Conservation (phyloP, 2,113 vertebrate species). For the Corythoichthys haematopterus region DNA sequence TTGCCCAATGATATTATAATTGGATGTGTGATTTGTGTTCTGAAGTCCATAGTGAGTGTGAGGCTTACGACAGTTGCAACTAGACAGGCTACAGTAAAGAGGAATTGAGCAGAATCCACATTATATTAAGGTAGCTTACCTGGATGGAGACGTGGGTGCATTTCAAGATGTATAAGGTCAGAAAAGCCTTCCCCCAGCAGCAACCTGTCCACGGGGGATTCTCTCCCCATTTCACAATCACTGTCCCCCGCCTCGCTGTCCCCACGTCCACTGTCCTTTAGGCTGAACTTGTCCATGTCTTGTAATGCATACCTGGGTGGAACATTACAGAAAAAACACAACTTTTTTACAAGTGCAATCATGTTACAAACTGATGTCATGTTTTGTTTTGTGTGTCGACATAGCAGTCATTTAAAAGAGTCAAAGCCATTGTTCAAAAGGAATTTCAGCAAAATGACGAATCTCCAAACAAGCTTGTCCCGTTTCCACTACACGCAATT, state of each 20-base stretch:
- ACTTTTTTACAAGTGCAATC: constrained; percentile 1
- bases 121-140: constrained; percentile 70
- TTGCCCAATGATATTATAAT: neutral
- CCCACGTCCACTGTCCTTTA: constrained; percentile 97
- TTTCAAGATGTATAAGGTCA: constrained; percentile 94
- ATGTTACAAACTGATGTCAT: constrained; percentile 4
- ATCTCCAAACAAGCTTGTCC: constrained; percentile 19
- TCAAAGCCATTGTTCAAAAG: constrained; percentile 16
- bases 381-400: constrained; percentile 12
- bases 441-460: constrained; percentile 39
- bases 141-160: constrained; percentile 89
- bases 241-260: constrained; percentile 99
- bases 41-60: constrained; percentile 4
- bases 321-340: constrained; percentile 2
- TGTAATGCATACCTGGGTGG: constrained; percentile 87
- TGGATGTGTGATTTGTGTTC: neutral
- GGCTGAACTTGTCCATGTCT: constrained; percentile 99
- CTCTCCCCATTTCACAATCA: constrained; percentile 95
- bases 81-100: neutral
- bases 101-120: neutral
- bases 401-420: neutral
- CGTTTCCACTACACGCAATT: constrained; percentile 43
- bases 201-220: constrained; percentile 96
- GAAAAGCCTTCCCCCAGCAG: constrained; percentile 97
- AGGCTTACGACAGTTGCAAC: constrained; percentile 6